Base-by-base conservation (phyloP, 1,140 invertebrate genomes). In the Drosophila auraria region DNA sequence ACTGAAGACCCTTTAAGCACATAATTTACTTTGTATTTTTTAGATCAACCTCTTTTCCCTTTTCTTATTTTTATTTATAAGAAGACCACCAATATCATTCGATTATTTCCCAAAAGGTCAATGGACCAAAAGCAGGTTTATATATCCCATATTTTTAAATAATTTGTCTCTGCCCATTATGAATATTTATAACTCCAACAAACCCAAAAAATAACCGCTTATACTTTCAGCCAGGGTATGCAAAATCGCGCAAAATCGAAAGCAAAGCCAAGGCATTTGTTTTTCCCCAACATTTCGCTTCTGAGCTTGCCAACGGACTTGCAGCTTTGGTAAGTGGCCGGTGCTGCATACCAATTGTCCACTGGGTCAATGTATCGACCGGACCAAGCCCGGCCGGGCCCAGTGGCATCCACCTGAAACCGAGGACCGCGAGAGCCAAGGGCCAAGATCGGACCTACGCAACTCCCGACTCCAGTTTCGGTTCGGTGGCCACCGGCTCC, bases 351-450 rank as follows among this genome's bases (percentile, higher is more conserved):
- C 86, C 63, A 87, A 89, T 81, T 84, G 81, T 82, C 82, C 70
- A 89, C 49, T 87, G 86, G 84, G 86, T 87, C 84, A 87, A 87
- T 84, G 84, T 84, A 89, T 87, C 82, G 68, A 25, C 58, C 66
- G 47, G 42, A 9, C 30, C 30, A 33, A 33, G 33, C 51, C 36
- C 6, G 30, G 27, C n/a, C 59, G 42, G n/a, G 42, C 38, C 15
- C 45, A 71, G 45, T 68, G 63, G 63, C 58, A 76, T 59, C 49
- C 65, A 54, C 45, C 33, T 38, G 20, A 57, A 57, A 15, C 36
- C 17, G 4, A 40, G 64, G 79, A 54, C 65, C 60, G 17, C 60
- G 17, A 44, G 36, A 33, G 62, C 74, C 61, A 75, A 77, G 71
- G 64, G 78, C 65, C 45, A 62, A 59, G 56, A 57, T 68, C 56